Base-by-base conservation (phyloP, 92 coral and sea anemone genomes). In the Actinernus sp. region DNA sequence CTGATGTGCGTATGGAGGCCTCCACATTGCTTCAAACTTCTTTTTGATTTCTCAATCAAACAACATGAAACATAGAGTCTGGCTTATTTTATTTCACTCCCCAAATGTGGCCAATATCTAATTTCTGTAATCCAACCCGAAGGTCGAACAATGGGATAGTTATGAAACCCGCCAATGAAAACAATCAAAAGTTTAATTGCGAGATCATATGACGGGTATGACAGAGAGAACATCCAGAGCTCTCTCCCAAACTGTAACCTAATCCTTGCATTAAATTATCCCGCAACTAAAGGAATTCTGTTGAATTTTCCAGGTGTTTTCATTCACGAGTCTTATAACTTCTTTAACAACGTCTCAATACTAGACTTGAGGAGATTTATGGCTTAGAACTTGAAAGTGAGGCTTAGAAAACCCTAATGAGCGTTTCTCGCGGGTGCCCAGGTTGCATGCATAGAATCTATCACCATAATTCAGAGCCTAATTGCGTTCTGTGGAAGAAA, bases 1-100 rank as follows among this genome's bases (percentile, higher is more conserved):
- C 56, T 90, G 97, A 17, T 85, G 97, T 34, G 89, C 76, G 47
- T 90, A 90, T 20, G 97, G 92, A 37, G 90, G 92, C 50, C 97
- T 78, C 97, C 97, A 90, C 97, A 90, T 90, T 62, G 61, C 36
- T 14, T 33, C 45, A 55, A 46, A 63, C 51, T 6, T 19, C 33
- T 43, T 70, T 8, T 46, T 56, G 46, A 41, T 70, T 70, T 70
- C 19, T 30, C 65, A 20, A 71, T 78, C 61, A 67, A 58, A 86
- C 50, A 67, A 66, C 82, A 73, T 65, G 79, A 67, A 73, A 58
- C 60, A 71, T 65, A 55, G 67, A 78, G 84, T 90, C 95, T 88
- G 95, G 95, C 82, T 88, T 82, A 78, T 79, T 88, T 86, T 78
- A 85, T 70, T 86, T 71, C 85, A 65, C 88, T 41, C 74, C 90